Percentiles rank a stretch among this genome's conserved stretches.
Conservation (phyloP, 2,797 vertebrate species). For the Hylomyscus alleni region DNA sequence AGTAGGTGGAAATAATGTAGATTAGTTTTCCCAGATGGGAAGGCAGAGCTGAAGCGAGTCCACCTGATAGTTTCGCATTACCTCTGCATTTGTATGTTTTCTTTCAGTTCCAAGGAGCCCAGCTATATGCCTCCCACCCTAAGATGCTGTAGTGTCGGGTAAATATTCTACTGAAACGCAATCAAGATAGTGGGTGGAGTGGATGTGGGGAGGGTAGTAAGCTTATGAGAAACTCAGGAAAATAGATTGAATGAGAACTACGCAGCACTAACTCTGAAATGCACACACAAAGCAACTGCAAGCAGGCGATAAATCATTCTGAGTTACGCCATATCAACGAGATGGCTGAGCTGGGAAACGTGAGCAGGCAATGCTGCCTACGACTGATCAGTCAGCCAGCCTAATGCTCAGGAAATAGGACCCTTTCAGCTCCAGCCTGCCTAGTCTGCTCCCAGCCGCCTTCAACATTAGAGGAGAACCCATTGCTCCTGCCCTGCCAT, state of each 20-base stretch:
- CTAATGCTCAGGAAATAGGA: constrained; percentile 57
- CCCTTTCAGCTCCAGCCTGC: constrained; percentile 59
- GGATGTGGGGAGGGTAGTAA: neutral
- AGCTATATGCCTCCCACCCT: neutral
- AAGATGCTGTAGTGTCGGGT: constrained; percentile 24
- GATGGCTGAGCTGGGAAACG: constrained; percentile 85
- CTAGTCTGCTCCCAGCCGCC: constrained; percentile 27
- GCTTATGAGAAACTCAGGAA: constrained; percentile 37
- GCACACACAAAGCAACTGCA: constrained; percentile 63
- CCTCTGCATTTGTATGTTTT: constrained; percentile 47
- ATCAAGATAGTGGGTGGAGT: neutral
- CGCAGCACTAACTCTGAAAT: constrained; percentile 53
- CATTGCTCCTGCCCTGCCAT: constrained; percentile 49
- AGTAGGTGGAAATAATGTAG: constrained; percentile 20
- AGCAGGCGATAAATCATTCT: constrained; percentile 75
- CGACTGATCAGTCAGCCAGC: constrained; percentile 65
- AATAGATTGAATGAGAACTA: constrained; percentile 51
- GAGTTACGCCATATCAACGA: constrained; percentile 79
- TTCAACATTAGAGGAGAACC: neutral
- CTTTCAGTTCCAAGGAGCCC: constrained; percentile 53
- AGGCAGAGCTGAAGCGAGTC: constrained; percentile 38
- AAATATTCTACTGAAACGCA: constrained; percentile 63
- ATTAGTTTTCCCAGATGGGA: constrained; percentile 52
- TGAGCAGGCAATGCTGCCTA: constrained; percentile 54
- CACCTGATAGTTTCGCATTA: constrained; percentile 11